These are phyloP conservation scores for Archocentrus centrarchus DNA, from an alignment of 2,113 vertebrate species.

Conservation along the genomic window DNA sequence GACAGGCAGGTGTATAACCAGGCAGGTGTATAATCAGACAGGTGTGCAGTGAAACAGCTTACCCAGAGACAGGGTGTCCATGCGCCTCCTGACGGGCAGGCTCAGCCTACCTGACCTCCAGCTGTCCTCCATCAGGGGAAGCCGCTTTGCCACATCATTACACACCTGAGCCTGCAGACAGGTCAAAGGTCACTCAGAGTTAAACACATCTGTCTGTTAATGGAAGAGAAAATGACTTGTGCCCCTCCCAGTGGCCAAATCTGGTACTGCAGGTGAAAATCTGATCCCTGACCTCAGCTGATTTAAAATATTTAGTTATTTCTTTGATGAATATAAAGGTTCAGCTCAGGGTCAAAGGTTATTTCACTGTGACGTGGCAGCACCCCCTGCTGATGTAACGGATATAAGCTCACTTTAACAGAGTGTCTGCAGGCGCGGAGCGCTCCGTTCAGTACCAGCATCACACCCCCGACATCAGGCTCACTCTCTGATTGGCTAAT, in stretches of 20 bases:
- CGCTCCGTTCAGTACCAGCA: constrained; percentile 78
- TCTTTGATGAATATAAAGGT: neutral
- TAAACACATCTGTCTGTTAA: neutral
- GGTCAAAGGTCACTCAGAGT: constrained; percentile 1
- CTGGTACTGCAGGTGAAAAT: neutral
- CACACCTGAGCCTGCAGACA: constrained; percentile 88
- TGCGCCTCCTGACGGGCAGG: constrained; percentile 87
- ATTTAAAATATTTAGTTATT: neutral
- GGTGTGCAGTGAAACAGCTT: constrained; percentile 31
- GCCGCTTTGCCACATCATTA: constrained; percentile 88
- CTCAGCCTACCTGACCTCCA: constrained; percentile 90
- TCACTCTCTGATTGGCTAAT: constrained; percentile 55
- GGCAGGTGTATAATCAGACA: neutral
- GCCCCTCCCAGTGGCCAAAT: neutral
- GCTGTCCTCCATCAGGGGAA: constrained; percentile 85
- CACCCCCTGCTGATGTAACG: neutral
- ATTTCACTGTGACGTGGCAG: neutral
- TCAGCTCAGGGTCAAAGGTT: neutral
- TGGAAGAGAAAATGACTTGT: neutral
- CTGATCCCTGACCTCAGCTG: neutral
- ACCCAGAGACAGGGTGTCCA: constrained; percentile 87
- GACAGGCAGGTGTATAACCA: neutral
- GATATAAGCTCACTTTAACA: constrained; percentile 77
- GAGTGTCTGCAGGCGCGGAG: constrained; percentile 81
- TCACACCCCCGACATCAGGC: constrained; percentile 74